Percentiles rank a stretch among this genome's conserved stretches.
Evolutionary conservation across 2,797 vertebrate species (phyloP).

Genomic region (Muscicapa comitata): DNA sequence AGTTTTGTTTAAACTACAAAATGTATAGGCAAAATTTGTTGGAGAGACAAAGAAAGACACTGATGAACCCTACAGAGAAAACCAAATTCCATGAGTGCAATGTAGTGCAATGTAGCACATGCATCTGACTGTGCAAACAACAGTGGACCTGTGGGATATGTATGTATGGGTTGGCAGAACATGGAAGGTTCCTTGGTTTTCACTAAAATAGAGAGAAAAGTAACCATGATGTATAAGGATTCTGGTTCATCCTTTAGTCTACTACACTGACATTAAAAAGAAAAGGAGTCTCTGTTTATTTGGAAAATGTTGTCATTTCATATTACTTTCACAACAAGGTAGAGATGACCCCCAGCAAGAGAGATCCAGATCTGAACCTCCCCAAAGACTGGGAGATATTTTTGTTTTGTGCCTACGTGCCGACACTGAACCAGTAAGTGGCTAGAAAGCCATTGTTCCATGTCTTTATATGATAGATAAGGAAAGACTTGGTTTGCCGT

Average conservation of each 20-base stretch:
- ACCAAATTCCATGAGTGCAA: background rate
- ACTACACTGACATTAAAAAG: background rate
- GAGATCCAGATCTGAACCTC: background rate
- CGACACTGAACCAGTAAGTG: background rate
- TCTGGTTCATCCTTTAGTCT: background rate
- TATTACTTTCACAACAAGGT: background rate
- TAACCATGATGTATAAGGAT: background rate
- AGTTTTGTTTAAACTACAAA: background rate
- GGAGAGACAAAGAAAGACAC: background rate
- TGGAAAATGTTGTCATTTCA: background rate
- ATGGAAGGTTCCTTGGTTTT: background rate
- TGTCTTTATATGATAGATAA: background rate
- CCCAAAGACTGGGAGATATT: background rate
- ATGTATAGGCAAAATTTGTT: background rate
- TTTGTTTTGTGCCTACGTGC: background rate
- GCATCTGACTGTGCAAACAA: rapidly evolving
- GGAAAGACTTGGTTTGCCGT: background rate
- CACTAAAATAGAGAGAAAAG: background rate
- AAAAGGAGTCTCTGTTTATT: background rate
- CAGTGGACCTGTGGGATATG: background rate
- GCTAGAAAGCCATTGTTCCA: background rate
- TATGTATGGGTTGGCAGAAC: background rate
- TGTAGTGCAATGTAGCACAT: background rate
- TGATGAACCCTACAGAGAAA: background rate
- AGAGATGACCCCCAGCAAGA: background rate